phyloP scores from a whole-genome alignment of 2,797 vertebrate genomes.

The Pelodytes ibericus region DNA sequence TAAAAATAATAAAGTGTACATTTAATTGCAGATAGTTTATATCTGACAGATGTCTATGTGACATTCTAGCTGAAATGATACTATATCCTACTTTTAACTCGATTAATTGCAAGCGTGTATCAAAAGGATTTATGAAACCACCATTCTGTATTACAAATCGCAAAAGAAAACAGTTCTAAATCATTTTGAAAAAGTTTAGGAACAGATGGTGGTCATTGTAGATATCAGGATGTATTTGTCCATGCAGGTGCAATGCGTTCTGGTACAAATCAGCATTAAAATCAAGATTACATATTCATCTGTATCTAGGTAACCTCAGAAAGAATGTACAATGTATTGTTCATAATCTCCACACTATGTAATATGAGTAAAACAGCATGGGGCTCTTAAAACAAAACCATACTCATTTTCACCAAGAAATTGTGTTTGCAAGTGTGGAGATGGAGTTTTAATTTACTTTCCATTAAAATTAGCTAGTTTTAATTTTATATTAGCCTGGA shows the following conservation, averaged over 20 bases:
- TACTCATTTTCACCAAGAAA: too few relatives aligned
- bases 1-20: neutral
- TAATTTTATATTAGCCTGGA: too few relatives aligned
- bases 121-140: neutral
- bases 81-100: neutral
- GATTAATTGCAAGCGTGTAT: neutral
- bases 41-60: neutral
- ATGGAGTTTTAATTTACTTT: too few relatives aligned
- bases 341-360: too few relatives aligned
- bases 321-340: too few relatives aligned
- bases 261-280: neutral
- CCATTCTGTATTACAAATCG: neutral
- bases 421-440: too few relatives aligned
- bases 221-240: neutral
- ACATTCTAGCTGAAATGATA: neutral
- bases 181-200: conserved; percentile 4
- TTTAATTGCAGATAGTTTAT: neutral
- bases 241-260: neutral
- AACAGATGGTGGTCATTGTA: neutral
- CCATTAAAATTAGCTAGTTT: too few relatives aligned
- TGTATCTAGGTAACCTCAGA: too few relatives aligned
- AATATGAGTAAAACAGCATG: too few relatives aligned
- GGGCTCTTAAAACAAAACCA: too few relatives aligned
- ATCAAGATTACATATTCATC: too few relatives aligned
- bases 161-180: neutral